Conservation (phyloP, 1,140 invertebrate species). For the Pogonomyrmex barbatus region DNA sequence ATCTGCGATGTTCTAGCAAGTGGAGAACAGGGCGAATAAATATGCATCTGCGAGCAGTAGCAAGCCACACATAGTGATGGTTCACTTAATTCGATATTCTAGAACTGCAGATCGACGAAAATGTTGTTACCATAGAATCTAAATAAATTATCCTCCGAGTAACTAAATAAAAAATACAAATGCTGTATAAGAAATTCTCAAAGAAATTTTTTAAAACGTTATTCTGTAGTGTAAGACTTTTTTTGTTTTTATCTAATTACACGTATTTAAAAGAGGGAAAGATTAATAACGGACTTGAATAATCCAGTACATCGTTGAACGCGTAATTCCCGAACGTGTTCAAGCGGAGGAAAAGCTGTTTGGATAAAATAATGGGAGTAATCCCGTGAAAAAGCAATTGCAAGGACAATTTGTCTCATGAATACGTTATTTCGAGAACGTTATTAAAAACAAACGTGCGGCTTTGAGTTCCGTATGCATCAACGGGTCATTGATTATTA, state of each 20-base stretch:
- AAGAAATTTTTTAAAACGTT: neutral
- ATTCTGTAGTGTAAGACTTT: neutral
- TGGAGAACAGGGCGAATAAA: constrained; percentile 31
- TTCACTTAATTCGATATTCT: constrained; percentile 20
- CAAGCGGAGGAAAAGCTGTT: neutral
- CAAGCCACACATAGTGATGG: neutral
- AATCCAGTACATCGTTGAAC: neutral
- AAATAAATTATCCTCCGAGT: neutral
- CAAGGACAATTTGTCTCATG: constrained; percentile 26
- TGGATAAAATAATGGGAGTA: constrained; percentile 7
- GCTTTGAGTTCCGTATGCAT: constrained; percentile 32
- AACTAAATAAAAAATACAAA: neutral
- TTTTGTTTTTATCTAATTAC: neutral
- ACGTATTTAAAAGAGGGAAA: neutral
- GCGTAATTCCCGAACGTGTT: neutral
- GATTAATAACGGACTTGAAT: neutral
- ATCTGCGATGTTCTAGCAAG: neutral
- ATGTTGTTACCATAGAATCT: neutral
- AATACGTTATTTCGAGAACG: constrained; percentile 14
- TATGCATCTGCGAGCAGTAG: constrained; percentile 31
- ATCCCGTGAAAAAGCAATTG: constrained; percentile 9
- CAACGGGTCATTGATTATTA: constrained; percentile 45
- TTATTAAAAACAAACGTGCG: constrained; percentile 35
- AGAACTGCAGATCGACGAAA: constrained; percentile 22
- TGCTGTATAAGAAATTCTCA: neutral